These are phyloP conservation scores for Auanema freiburgensis DNA, from an alignment of 2,888 invertebrate genomes.

Conservation along the genomic window DNA sequence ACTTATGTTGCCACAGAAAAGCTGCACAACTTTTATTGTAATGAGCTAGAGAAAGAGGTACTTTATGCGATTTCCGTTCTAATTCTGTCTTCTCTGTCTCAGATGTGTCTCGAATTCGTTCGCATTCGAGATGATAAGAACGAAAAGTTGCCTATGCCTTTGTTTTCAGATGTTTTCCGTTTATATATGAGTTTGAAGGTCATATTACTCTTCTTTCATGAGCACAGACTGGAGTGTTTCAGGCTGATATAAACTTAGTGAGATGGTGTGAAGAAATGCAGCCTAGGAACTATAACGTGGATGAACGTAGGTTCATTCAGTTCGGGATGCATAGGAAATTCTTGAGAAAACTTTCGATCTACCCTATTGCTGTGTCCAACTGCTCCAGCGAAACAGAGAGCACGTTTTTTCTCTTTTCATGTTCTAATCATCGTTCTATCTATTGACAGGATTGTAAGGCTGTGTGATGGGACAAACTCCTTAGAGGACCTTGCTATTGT, in stretches of 20 bases:
- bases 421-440: too few relatives aligned
- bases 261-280: slow-evolving; percentile 33
- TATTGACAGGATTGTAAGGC: slow-evolving; percentile 39
- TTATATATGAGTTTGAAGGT: slow-evolving; percentile 53
- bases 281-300: slow-evolving; percentile 36
- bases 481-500: slow-evolving; percentile 56
- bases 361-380: slow-evolving; percentile 46
- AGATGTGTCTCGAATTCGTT: slow-evolving; percentile 53
- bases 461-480: slow-evolving; percentile 54
- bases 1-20: slow-evolving; percentile 58
- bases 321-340: slow-evolving; percentile 62
- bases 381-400: slow-evolving; percentile 6
- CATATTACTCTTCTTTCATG: slow-evolving; percentile 1
- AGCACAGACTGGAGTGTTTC: not conserved
- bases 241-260: slow-evolving; percentile 35
- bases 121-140: slow-evolving; percentile 21
- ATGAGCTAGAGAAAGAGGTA: slow-evolving; percentile 39
- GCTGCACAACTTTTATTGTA: slow-evolving; percentile 53
- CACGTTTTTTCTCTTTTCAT: too few relatives aligned
- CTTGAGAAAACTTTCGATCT: slow-evolving; percentile 55
- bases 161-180: slow-evolving; percentile 49
- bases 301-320: slow-evolving; percentile 52
- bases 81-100: not conserved
- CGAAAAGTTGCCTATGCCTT: slow-evolving; percentile 15
- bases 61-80: not conserved